A percentile compares a stretch with the other conserved stretches of the same genome.
These are phyloP conservation scores for Callyntrura guangdongensis DNA, from an alignment of 2,888 invertebrate genomes.

Conservation along the genomic window DNA sequence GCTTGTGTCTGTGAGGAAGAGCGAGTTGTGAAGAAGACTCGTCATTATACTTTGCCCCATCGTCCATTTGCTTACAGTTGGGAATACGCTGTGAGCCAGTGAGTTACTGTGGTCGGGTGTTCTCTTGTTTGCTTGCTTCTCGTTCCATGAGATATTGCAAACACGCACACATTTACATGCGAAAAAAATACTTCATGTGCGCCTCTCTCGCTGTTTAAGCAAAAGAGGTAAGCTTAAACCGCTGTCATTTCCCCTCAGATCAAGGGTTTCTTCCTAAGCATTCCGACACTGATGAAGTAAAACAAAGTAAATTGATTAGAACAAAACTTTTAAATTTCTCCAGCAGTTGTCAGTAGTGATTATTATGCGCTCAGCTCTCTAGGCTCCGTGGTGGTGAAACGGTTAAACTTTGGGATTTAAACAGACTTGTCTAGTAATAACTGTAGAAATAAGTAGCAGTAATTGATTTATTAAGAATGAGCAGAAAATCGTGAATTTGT, in stretches of 20 bases:
- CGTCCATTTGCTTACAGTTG: slow-evolving; percentile 70
- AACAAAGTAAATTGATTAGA: too few relatives aligned
- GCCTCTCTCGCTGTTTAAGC: slow-evolving; percentile 1
- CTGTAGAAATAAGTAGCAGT: too few relatives aligned
- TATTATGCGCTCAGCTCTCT: too few relatives aligned
- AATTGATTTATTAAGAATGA: too few relatives aligned
- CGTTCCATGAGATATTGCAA: slow-evolving; percentile 34
- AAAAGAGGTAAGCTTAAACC: neutral
- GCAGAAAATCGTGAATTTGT: too few relatives aligned
- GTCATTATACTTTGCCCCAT: slow-evolving; percentile 35
- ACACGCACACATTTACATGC: neutral
- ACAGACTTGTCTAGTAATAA: too few relatives aligned
- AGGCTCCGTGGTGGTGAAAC: too few relatives aligned
- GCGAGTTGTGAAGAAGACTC: slow-evolving; percentile 56
- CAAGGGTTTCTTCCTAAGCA: slow-evolving; percentile 24
- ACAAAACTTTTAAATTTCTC: too few relatives aligned
- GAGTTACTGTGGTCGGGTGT: slow-evolving; percentile 62
- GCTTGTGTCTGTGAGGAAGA: neutral
- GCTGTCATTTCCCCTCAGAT: slow-evolving; percentile 26
- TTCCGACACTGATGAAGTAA: neutral
- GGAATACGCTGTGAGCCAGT: slow-evolving; percentile 79
- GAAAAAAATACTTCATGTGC: slow-evolving; percentile 48
- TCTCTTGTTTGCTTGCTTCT: slow-evolving; percentile 56
- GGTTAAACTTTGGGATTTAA: too few relatives aligned
- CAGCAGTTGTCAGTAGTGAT: too few relatives aligned